These are phyloP conservation scores for Armadillidium nasatum DNA, from an alignment of 1,140 invertebrate genomes.

Conservation along the genomic window DNA sequence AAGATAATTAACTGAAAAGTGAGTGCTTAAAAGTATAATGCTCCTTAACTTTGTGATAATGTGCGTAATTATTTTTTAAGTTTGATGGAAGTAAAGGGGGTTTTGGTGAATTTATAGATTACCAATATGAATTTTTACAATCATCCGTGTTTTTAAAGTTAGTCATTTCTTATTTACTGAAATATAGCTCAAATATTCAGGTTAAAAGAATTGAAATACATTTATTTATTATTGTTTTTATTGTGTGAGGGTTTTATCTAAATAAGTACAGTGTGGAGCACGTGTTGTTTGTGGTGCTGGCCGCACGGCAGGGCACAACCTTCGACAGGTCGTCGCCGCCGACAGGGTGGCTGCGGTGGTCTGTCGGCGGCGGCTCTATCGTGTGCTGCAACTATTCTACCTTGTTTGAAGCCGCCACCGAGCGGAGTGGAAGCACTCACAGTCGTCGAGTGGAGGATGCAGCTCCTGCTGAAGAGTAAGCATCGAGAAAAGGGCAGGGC, in stretches of 20 bases:
- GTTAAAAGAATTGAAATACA: too few species aligned
- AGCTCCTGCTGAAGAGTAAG: conserved; percentile 43
- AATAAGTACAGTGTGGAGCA: conserved; percentile 7
- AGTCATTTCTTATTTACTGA: too few species aligned
- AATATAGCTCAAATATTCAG: too few species aligned
- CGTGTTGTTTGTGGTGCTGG: conserved; percentile 11
- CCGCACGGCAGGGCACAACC: conserved; percentile 4
- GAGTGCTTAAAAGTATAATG: too few species aligned
- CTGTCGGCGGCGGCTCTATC: background rate
- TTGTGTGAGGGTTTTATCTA: background rate
- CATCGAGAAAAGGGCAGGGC: conserved; percentile 16
- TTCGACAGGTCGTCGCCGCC: conserved; percentile 9
- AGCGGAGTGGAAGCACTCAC: conserved; percentile 42
- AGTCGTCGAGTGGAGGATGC: conserved; percentile 44
- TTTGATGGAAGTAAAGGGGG: too few species aligned
- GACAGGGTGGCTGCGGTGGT: conserved; percentile 12
- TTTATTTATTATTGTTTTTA: background rate
- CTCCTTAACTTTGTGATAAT: too few species aligned
- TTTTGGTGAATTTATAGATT: too few species aligned
- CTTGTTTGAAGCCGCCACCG: conserved; percentile 14
- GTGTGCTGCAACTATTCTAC: background rate
- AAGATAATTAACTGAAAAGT: too few species aligned
- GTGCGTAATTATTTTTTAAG: too few species aligned
- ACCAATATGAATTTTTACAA: too few species aligned
- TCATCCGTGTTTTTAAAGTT: too few species aligned